These are phyloP conservation scores for Scolopax mira DNA, from an alignment of 2,113 vertebrate genomes.

Conservation along the genomic window DNA sequence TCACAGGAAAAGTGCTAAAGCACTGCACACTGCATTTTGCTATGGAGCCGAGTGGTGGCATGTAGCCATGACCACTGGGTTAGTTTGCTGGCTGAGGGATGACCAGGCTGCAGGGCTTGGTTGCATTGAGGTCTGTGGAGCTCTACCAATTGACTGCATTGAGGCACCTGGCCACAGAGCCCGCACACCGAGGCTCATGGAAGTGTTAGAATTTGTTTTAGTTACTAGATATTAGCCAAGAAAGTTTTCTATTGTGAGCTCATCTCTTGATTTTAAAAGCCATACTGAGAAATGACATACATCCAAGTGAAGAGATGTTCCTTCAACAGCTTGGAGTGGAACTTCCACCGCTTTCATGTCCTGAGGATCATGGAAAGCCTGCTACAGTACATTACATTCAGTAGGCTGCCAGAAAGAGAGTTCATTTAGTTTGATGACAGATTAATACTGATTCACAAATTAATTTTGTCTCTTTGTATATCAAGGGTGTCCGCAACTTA, in stretches of 20 bases:
- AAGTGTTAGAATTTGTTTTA: background rate
- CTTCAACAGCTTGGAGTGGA: background rate
- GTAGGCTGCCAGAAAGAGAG: constrained; percentile 67
- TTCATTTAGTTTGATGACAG: constrained; percentile 73
- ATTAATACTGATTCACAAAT: constrained; percentile 85
- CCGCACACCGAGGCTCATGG: background rate
- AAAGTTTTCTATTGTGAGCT: background rate
- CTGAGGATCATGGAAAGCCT: background rate
- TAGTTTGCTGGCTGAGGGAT: background rate
- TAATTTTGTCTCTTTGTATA: constrained; percentile 82
- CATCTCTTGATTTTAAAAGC: background rate
- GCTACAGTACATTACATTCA: constrained; percentile 31
- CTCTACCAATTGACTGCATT: background rate
- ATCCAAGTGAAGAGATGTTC: background rate
- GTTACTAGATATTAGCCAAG: background rate
- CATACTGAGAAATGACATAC: background rate
- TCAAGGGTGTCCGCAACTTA: constrained; percentile 78
- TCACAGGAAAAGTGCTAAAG: background rate
- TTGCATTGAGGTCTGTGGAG: background rate
- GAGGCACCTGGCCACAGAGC: background rate
- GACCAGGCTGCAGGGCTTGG: background rate
- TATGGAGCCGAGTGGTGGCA: rapidly evolving
- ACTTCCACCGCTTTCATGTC: background rate
- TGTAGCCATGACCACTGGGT: background rate
- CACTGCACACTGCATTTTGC: background rate